A percentile compares a stretch with the other conserved stretches of the same genome.
Evolutionary conservation across 2,888 invertebrate genomes (phyloP).

Genomic region (Meliscaeva auricollis): DNA sequence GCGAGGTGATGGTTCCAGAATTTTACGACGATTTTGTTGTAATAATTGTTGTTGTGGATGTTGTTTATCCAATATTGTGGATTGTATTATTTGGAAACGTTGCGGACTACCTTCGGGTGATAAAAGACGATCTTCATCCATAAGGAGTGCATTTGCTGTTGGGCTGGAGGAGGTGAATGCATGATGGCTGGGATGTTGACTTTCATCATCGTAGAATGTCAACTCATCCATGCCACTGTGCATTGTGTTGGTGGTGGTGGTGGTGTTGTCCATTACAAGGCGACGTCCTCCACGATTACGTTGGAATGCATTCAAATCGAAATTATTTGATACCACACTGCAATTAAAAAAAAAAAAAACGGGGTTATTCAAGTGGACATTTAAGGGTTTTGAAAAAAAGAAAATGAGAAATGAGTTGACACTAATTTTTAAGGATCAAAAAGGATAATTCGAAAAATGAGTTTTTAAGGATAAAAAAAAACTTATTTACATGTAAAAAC

Average conservation of each 20-base stretch:
- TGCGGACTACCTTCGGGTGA: conserved; percentile 83
- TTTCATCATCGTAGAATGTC: conserved; percentile 82
- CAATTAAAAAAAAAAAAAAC: conserved; percentile 77
- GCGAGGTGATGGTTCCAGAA: conserved; percentile 76
- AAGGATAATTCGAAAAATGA: not conserved
- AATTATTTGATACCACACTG: conserved; percentile 86
- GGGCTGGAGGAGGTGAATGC: conserved; percentile 78
- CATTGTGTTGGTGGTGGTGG: conserved; percentile 76
- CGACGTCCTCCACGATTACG: conserved; percentile 71
- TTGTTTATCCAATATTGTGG: conserved; percentile 67
- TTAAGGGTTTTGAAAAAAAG: not conserved
- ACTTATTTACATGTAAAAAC: conserved; percentile 52
- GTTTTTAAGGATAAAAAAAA: not conserved
- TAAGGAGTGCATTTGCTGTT: conserved; percentile 75
- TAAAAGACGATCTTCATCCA: conserved; percentile 79
- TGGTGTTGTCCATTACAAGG: conserved; percentile 74
- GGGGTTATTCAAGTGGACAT: not conserved
- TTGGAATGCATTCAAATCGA: conserved; percentile 84
- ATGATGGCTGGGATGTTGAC: conserved; percentile 72
- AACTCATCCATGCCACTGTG: conserved; percentile 80
- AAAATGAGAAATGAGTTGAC: not conserved
- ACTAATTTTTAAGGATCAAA: too few relatives aligned
- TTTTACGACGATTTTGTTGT: conserved; percentile 71
- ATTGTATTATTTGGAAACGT: conserved; percentile 80
- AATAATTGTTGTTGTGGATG: conserved; percentile 39